Base-by-base conservation (phyloP, 2,888 invertebrate genomes). In the Epistrophe grossulariae region DNA sequence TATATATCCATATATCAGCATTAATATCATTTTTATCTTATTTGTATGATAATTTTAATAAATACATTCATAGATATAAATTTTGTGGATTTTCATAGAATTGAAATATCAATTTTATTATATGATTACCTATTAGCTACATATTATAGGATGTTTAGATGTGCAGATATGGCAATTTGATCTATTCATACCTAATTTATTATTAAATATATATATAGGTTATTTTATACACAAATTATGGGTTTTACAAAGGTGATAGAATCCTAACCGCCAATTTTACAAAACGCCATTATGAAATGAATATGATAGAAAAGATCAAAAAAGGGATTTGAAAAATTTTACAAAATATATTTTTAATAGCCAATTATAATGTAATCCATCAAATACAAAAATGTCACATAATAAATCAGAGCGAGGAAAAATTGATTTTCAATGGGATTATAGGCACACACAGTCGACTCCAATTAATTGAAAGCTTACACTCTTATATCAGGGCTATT, bases 241-340 rank as follows among this genome's bases (percentile, higher is more conserved):
- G 52, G 2, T 40, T 57, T 73, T 24, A 8, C 8, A 38, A 24
- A 38, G 48, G 11, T 38, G 57, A 40, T 24, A 52, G 52, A 52
- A 52, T 52, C 28, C 7, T 24, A 52, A 52, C 52, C 52, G 3
- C 52, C 24, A 52, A 52, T 13, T 15, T 52, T 15, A 55, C n/a
- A 28, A 55, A 52, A 13, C 28, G n/a, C 4, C 24, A 15, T 13
- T 55, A 28, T 13, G 0, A 52, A n/a, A n/a, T n/a, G n/a, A n/a
- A n/a, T n/a, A n/a, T n/a, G n/a, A n/a, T n/a, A n/a, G n/a, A 6
- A 76, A 43, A 77, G 71, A 80, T 80, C 80, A 84, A 84, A 80
- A 52, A 71, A 35, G 59, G 45, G 64, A 76, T 79, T 84, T 79
- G 13, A 59, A n/a, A 64, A 50, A 79, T 31, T 9, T 31, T 11